These are phyloP conservation scores for Eira barbara DNA, from an alignment of 2,113 vertebrate genomes.

Conservation along the genomic window DNA sequence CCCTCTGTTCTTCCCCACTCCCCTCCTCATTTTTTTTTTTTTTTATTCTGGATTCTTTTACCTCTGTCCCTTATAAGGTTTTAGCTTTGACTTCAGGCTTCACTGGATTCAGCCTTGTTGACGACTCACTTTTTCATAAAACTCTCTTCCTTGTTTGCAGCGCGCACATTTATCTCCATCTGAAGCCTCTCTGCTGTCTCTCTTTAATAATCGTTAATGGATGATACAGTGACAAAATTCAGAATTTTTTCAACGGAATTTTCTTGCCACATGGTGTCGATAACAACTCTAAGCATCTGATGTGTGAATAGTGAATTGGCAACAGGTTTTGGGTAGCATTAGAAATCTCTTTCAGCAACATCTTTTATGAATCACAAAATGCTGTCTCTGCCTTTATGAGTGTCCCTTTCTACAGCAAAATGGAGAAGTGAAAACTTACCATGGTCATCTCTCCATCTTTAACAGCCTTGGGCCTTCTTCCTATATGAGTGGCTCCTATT, in stretches of 20 bases:
- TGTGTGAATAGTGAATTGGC: constrained; percentile 64
- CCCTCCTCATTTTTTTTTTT: neutral
- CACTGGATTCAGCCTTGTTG: neutral
- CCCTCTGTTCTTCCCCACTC: neutral
- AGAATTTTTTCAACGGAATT: constrained; percentile 21
- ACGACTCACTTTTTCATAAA: neutral
- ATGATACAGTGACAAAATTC: constrained; percentile 13
- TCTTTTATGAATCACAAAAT: constrained; percentile 47
- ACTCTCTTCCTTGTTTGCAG: neutral
- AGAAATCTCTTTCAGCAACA: constrained; percentile 41
- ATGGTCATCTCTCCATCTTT: neutral
- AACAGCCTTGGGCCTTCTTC: neutral
- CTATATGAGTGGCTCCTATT: neutral
- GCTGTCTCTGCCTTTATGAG: neutral
- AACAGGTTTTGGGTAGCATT: constrained; percentile 9
- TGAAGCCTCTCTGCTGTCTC: neutral
- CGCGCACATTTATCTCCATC: neutral
- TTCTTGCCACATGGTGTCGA: constrained; percentile 60
- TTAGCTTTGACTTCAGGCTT: neutral
- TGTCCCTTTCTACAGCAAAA: neutral
- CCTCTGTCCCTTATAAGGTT: neutral
- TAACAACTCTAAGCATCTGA: constrained; percentile 58
- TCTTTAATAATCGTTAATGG: neutral
- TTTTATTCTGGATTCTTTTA: neutral
- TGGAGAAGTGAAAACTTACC: neutral